phyloP scores from a whole-genome alignment of 2,797 vertebrate species.

The Luscinia megarhynchos region DNA sequence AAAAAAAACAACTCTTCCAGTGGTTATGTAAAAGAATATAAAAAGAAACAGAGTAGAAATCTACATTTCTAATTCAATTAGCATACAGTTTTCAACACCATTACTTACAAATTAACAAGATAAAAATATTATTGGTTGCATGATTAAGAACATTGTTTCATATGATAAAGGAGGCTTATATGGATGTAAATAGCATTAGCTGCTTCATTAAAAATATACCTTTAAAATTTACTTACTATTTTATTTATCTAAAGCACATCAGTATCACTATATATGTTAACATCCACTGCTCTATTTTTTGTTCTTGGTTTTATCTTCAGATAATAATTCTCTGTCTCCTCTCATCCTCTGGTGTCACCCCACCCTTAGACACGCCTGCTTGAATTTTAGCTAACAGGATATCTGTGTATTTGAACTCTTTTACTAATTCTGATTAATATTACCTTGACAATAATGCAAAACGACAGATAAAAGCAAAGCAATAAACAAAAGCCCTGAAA shows the following conservation, averaged over 20 bases:
- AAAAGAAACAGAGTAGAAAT: constrained; percentile 14
- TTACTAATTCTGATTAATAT: background rate
- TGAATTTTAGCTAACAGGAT: constrained; percentile 41
- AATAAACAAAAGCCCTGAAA: constrained; percentile 42
- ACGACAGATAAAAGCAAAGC: constrained; percentile 38
- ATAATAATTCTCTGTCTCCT: constrained; percentile 22
- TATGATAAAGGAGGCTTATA: background rate
- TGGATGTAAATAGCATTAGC: background rate
- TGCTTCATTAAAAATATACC: constrained; percentile 3
- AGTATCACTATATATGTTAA: background rate
- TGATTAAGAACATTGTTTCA: background rate
- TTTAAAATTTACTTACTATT: background rate
- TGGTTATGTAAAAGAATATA: constrained; percentile 6
- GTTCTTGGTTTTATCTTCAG: background rate
- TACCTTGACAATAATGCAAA: constrained; percentile 35
- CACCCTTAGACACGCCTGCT: constrained; percentile 43
- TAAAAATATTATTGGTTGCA: background rate
- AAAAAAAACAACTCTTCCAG: background rate
- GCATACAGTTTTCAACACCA: background rate
- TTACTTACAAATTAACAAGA: background rate
- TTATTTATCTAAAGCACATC: constrained; percentile 10
- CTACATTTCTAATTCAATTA: background rate
- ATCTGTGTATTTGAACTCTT: constrained; percentile 23
- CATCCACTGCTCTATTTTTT: constrained; percentile 3
- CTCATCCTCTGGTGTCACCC: constrained; percentile 14